Evolutionary conservation across 2,797 vertebrate genomes (phyloP).

Genomic region (Euthynnus affinis): DNA sequence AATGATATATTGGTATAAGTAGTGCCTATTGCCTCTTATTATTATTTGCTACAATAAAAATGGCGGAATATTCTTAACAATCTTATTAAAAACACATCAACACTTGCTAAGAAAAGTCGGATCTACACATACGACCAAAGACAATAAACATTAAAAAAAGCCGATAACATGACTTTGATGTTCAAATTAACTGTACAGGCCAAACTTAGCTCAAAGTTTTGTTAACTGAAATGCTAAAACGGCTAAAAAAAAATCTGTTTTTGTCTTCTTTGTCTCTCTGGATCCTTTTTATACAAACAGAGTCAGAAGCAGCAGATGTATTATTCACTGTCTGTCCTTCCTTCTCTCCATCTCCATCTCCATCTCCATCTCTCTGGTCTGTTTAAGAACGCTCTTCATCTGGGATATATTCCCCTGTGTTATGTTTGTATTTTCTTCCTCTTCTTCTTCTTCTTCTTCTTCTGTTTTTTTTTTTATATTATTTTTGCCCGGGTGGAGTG

Average conservation of each 20-base stretch:
- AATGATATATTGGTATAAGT: not conserved
- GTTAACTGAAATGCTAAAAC: too few relatives aligned
- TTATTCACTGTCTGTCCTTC: constrained; percentile 8
- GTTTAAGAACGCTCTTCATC: constrained; percentile 8
- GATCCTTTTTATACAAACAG: not conserved
- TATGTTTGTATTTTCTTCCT: constrained; percentile 35
- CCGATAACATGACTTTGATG: too few relatives aligned
- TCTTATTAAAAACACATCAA: too few relatives aligned
- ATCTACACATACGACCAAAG: too few relatives aligned
- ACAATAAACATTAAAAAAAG: too few relatives aligned
- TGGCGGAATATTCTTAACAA: not conserved
- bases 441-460: constrained; percentile 15
- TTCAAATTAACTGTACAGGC: too few relatives aligned
- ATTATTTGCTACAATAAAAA: not conserved
- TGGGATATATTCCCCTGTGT: constrained; percentile 13
- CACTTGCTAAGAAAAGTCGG: too few relatives aligned
- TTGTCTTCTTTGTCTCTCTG: not conserved
- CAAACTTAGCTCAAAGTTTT: too few relatives aligned
- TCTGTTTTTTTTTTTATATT: constrained; percentile 23
- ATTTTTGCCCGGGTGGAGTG: constrained; percentile 4
- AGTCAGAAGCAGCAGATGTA: constrained; percentile 2
- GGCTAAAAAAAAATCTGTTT: not conserved
- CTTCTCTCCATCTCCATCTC: constrained; percentile 13
- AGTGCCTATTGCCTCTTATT: too few relatives aligned
- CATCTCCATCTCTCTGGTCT: constrained; percentile 16